phyloP scores from a whole-genome alignment of 2,797 vertebrate genomes.

The Gallinago solitaria region DNA sequence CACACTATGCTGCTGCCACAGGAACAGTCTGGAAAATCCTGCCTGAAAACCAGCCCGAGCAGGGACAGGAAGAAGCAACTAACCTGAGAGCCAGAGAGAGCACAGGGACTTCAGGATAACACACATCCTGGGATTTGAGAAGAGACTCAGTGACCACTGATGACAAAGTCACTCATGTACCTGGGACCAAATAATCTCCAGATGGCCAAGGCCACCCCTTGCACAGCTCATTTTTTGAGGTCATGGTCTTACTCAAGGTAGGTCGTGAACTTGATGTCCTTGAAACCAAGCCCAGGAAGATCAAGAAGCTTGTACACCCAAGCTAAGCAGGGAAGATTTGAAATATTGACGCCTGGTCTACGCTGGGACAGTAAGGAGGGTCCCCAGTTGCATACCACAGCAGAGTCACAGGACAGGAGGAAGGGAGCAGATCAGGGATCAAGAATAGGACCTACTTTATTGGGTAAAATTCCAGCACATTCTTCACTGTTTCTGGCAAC shows the following conservation, averaged over 20 bases:
- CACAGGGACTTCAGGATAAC: neutral
- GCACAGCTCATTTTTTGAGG: neutral
- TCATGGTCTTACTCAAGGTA: neutral
- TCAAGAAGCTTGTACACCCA: neutral
- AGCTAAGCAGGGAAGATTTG: neutral
- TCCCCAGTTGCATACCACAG: neutral
- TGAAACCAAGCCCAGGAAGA: neutral
- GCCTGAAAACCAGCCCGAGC: neutral
- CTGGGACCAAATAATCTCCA: neutral
- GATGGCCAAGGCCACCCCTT: neutral
- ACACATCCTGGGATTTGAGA: neutral
- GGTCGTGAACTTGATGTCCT: neutral
- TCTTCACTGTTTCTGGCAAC: neutral
- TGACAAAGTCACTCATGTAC: accelerated
- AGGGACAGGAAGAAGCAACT: neutral
- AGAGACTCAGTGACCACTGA: neutral
- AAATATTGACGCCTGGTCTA: neutral
- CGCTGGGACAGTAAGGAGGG: neutral
- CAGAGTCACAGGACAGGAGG: neutral
- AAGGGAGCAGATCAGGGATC: neutral
- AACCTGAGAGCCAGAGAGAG: neutral
- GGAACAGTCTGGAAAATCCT: neutral
- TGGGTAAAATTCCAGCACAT: neutral
- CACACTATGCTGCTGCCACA: neutral
- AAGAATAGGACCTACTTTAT: neutral